Percentiles rank a stretch among this genome's conserved stretches.
phyloP scores from a whole-genome alignment of 2,797 vertebrate species.

The Manis javanica region DNA sequence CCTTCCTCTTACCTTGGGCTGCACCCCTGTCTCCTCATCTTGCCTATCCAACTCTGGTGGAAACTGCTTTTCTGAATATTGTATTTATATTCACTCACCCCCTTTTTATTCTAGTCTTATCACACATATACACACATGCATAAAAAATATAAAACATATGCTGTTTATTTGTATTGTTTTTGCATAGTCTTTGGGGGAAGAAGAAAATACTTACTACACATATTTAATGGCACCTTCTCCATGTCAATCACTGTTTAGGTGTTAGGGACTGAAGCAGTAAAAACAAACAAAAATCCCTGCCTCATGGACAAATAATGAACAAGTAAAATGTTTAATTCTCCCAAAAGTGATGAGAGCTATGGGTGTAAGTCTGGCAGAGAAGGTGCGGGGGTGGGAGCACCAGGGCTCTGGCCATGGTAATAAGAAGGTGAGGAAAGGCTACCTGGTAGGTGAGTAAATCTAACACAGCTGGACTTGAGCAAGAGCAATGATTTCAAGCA shows the following conservation, averaged over 20 bases:
- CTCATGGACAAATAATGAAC: background rate
- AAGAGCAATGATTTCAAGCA: background rate
- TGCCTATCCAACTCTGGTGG: background rate
- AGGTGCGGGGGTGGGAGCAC: accelerated
- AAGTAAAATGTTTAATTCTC: background rate
- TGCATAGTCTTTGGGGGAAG: background rate
- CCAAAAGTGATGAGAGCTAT: background rate
- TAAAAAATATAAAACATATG: background rate
- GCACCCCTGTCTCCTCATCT: background rate
- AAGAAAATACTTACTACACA: background rate
- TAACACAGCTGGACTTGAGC: accelerated
- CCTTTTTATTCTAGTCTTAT: background rate
- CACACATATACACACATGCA: background rate
- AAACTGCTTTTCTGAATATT: background rate
- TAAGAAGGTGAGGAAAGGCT: background rate
- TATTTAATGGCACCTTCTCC: background rate
- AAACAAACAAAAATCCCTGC: background rate
- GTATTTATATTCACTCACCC: background rate
- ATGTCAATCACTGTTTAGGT: background rate
- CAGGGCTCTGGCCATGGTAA: background rate
- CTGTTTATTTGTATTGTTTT: background rate
- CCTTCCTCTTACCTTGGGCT: background rate
- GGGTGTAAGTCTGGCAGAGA: background rate
- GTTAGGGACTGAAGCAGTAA: background rate
- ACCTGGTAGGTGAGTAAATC: accelerated